These are phyloP conservation scores for Oasisia sp. DNA, from an alignment of 2,888 invertebrate species.

Conservation along the genomic window DNA sequence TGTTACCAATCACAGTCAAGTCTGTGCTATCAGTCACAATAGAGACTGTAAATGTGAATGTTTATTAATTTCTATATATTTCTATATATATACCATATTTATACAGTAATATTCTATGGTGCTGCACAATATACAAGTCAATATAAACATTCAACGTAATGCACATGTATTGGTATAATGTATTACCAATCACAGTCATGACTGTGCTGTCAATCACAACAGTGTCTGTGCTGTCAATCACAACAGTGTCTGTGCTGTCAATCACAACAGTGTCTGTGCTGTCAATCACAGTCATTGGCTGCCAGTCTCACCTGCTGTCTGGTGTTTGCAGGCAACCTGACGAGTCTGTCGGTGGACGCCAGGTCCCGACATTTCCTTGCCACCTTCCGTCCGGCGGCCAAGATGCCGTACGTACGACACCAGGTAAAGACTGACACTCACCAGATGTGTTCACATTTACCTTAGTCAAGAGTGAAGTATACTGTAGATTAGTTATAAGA, in stretches of 20 bases:
- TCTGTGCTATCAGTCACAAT: no score
- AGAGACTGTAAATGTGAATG: no score
- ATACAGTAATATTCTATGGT: no score
- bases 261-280: neutral
- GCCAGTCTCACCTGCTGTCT: neutral
- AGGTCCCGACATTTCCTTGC: conserved; percentile 76
- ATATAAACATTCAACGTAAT: no score
- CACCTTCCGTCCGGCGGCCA: conserved; percentile 76
- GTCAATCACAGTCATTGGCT: neutral
- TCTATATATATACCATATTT: no score
- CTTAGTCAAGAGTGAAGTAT: no score
- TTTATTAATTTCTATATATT: no score
- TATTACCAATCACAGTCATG: neutral
- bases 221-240: neutral
- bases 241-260: neutral
- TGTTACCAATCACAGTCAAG: no score
- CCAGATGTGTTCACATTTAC: no score
- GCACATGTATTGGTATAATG: no score
- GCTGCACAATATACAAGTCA: no score
- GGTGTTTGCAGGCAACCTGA: conserved; percentile 67
- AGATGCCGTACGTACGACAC: conserved; percentile 67
- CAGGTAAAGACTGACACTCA: conserved; percentile 42
- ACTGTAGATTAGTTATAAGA: no score
- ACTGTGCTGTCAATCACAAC: neutral
- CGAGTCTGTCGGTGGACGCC: conserved; percentile 78